Conservation (phyloP, 2,113 vertebrate genomes). For the Hemibagrus wyckioides region DNA sequence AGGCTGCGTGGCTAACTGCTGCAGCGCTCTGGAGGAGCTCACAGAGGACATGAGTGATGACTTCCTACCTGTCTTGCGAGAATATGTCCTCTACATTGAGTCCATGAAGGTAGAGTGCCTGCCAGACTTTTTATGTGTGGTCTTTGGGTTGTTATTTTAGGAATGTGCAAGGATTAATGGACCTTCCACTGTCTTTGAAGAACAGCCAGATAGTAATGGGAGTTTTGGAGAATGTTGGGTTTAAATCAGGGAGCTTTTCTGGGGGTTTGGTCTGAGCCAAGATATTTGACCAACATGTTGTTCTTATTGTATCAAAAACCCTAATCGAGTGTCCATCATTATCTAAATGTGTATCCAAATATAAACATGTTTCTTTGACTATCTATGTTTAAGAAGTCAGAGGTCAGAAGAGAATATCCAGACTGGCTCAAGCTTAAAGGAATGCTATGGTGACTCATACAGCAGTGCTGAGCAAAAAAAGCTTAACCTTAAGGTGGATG, state of each 20-base stretch:
- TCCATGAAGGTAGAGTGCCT: constrained; percentile 88
- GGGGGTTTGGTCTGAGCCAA: background rate
- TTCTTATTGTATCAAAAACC: background rate
- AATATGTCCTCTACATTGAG: constrained; percentile 92
- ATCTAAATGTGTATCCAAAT: background rate
- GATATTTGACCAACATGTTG: background rate
- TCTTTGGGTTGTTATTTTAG: background rate
- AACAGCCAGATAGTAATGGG: background rate
- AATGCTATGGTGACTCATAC: background rate
- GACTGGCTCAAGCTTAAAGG: background rate
- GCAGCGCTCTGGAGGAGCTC: constrained; percentile 85
- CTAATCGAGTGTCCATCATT: background rate
- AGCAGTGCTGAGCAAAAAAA: background rate
- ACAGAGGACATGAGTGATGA: constrained; percentile 92
- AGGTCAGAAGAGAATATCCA: background rate
- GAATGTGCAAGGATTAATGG: background rate
- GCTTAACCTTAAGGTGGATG: background rate
- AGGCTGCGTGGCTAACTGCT: constrained; percentile 83
- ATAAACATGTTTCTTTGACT: background rate
- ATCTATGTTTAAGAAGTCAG: background rate
- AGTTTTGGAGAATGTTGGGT: background rate
- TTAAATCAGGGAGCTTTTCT: background rate
- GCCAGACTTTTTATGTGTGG: background rate
- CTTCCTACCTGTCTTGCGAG: constrained; percentile 90
- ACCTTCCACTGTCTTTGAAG: background rate